Evolutionary conservation across 2,888 invertebrate species (phyloP), one percentile per base, ranked within the genome.

Genomic region (Lingula anatina): DNA sequence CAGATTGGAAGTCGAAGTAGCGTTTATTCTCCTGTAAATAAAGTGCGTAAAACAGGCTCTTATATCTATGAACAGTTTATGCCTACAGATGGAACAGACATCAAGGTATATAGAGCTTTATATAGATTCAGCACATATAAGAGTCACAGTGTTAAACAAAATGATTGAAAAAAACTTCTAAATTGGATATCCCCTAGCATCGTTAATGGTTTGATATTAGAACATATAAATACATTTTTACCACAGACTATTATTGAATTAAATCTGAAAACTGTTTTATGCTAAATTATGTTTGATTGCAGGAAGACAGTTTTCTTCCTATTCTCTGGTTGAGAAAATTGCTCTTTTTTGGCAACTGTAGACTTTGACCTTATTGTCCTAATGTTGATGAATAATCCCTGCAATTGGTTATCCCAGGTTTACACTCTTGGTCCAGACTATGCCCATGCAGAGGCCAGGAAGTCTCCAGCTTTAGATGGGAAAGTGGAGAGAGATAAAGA

Each of bases 1-100:
- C 78, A 93, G 91, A 95, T 99, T 76, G 97, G 96, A 60, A 95
- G 95, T 75, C 85, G 97, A 49, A 96, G 96, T 80, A 97, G 96
- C 79, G 95, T 97, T 51, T 99, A 99, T 78, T 96, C 95, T 0
- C 93, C 94, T 78, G 70, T 70, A 25, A 94, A 93, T 40, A 84
- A 93, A 67, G 93, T 99, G 5, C 83, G 99, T 48, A 95, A 93
- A 80, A 91, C 91, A 44, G 99, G 99, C 40, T 96, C 95, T 12
- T 99, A 91, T 79, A 96, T 99, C 73, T 99, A 99, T 77, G 99
- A 99, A 83, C 97, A 99, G 79, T 99, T 99, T 79, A 99, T 99
- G 95, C 97, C 97, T 5, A 99, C 99, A 35, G 99, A 99, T 83
- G 99, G 99, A 4, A 84, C 85, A 4, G 85, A 86, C 77, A 84